Conservation (phyloP, 2,113 vertebrate genomes). For the Jacana jacana region DNA sequence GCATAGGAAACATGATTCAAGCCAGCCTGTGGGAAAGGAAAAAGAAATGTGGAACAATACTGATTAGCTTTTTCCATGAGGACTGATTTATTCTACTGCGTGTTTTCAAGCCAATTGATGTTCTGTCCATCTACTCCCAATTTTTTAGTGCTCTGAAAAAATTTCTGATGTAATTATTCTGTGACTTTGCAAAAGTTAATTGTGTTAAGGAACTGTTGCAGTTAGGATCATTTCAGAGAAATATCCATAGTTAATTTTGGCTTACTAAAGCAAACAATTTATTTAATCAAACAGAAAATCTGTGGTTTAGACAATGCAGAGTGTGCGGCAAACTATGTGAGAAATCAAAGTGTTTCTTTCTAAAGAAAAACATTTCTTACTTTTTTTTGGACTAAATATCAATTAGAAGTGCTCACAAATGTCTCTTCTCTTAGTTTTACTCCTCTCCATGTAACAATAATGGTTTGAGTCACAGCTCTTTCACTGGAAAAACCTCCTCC, state of each 20-base stretch:
- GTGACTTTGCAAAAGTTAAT: background rate
- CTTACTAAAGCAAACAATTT: background rate
- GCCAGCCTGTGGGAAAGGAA: background rate
- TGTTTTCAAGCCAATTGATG: background rate
- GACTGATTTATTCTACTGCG: background rate
- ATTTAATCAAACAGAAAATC: background rate
- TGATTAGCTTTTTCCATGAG: background rate
- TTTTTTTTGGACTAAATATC: background rate
- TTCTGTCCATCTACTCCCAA: background rate
- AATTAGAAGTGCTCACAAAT: background rate
- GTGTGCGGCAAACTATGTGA: background rate
- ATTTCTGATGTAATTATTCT: background rate
- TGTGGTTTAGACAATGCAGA: background rate
- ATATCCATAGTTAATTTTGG: background rate
- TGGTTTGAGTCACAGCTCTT: background rate
- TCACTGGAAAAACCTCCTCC: background rate
- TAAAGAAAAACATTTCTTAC: background rate
- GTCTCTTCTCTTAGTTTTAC: background rate
- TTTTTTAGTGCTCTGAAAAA: background rate
- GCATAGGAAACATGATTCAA: background rate
- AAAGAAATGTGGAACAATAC: background rate
- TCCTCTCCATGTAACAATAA: background rate
- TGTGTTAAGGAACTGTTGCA: background rate
- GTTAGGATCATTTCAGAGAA: background rate
- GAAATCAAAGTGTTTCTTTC: background rate